A percentile compares a stretch with the other conserved stretches of the same genome.
These are phyloP conservation scores for Lepidocolaptes lacrymiger DNA, from an alignment of 2,797 vertebrate species.

Conservation along the genomic window DNA sequence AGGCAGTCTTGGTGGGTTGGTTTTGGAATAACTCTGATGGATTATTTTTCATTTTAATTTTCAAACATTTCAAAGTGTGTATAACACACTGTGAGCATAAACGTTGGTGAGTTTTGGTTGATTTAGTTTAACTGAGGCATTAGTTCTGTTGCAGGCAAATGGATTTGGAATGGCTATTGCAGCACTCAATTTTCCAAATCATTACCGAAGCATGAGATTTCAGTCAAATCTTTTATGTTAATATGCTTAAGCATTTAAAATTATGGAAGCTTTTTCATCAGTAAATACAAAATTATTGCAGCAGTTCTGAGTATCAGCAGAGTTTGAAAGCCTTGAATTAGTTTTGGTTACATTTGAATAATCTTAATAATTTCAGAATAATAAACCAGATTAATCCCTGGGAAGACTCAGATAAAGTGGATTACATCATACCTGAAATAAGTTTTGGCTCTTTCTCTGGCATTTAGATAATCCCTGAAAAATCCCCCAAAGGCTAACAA, in stretches of 20 bases:
- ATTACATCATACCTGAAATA: neutral
- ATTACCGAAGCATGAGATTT: neutral
- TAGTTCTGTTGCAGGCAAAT: neutral
- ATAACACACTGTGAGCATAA: neutral
- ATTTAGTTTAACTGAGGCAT: neutral
- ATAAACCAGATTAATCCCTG: neutral
- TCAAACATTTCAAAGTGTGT: neutral
- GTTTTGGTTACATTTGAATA: constrained; percentile 13
- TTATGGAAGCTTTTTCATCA: neutral
- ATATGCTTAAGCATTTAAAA: neutral
- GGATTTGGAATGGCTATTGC: neutral
- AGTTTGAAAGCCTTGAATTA: constrained; percentile 12
- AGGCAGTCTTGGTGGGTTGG: neutral
- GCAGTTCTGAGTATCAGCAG: neutral
- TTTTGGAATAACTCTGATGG: neutral
- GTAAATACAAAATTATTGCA: constrained; percentile 1
- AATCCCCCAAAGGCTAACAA: neutral
- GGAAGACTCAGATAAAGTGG: neutral
- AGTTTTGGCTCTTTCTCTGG: neutral
- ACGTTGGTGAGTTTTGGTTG: neutral
- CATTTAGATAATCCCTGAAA: neutral
- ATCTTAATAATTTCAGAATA: neutral
- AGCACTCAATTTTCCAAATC: neutral
- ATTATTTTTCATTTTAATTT: neutral
- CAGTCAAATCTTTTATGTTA: constrained; percentile 1